phyloP scores from a whole-genome alignment of 2,113 vertebrate genomes.

The Glaucomys volans region DNA sequence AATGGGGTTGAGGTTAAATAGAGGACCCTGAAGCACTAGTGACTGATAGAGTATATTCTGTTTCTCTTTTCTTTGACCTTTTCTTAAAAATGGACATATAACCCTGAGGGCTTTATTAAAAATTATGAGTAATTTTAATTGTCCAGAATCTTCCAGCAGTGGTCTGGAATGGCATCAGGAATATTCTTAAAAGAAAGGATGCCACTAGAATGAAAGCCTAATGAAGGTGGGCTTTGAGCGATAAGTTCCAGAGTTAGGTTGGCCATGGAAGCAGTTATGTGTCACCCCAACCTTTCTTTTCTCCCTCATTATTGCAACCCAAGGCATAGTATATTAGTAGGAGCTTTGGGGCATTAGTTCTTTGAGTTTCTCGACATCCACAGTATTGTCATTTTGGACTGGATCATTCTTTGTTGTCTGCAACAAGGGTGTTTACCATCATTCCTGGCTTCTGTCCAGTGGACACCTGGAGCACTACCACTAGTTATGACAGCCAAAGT shows the following conservation, averaged over 20 bases:
- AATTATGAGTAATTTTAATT: constrained; percentile 65
- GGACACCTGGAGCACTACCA: background rate
- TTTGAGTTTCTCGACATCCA: background rate
- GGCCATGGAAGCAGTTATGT: background rate
- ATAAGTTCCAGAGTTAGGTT: constrained; percentile 27
- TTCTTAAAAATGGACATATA: constrained; percentile 41
- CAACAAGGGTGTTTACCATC: background rate
- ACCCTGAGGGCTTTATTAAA: constrained; percentile 40
- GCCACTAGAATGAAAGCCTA: constrained; percentile 19
- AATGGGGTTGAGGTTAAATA: background rate
- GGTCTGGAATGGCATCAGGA: background rate
- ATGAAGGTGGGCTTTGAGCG: background rate
- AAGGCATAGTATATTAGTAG: background rate
- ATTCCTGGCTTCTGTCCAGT: background rate
- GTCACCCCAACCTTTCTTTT: background rate
- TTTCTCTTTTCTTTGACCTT: constrained; percentile 63
- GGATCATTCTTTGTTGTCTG: background rate
- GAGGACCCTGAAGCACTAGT: background rate
- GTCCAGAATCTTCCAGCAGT: background rate
- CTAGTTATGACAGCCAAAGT: background rate
- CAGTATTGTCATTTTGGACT: background rate
- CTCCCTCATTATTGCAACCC: background rate
- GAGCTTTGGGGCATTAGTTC: background rate
- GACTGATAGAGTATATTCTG: constrained; percentile 43
- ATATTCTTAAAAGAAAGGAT: constrained; percentile 52